Evolutionary conservation across 2,113 vertebrate species (phyloP), one percentile per base, ranked within the genome.

Genomic region (Plectropomus leopardus): DNA sequence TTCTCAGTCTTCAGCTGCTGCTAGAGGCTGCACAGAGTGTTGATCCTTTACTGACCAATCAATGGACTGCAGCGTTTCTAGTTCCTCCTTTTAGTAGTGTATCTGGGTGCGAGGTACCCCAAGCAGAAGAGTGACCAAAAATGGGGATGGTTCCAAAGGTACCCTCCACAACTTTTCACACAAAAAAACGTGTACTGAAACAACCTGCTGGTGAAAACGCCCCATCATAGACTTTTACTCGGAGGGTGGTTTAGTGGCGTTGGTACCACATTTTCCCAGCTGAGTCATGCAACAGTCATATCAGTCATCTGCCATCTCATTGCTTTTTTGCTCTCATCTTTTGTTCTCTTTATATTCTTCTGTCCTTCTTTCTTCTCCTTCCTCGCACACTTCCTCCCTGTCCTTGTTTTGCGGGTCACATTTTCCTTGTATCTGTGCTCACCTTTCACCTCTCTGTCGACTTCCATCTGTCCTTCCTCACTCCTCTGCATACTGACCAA

Each of bases 261-360:
- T 47, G 7, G 19, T 30, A 23, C 55, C 72, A 78, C 57, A 40
- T 26, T 74, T 54, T 71, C 21, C 44, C 66, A 68, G 54, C 55
- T 58, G n/a, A 89, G 66, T 68, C 71, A 82, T 60, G 32, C 42
- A 57, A 66, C 68, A 78, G 45, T 68, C 82, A 82, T 73, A 61
- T 51, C 60, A 81, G 55, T 45, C 86, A 79, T 77, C 78, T 83
- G 44, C 72, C 93, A 93, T 92, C 76, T 84, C 91, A 94, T 88
- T 86, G 83, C 88, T 93, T 88, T 76, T 82, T 86, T 81, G 76
- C 84, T 77, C 54, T 89, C 81, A 86, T 91, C 59, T 78, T 84
- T 87, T 86, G 51, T 9, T 86, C 82, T 88, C 28, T 80, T 80
- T 80, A 24, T 68, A 15, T 66, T 70, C 69, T 67, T 65, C 77